A percentile compares a stretch with the other conserved stretches of the same genome.
Conservation (phyloP, 2,113 vertebrate species). For the Lophius piscatorius region DNA sequence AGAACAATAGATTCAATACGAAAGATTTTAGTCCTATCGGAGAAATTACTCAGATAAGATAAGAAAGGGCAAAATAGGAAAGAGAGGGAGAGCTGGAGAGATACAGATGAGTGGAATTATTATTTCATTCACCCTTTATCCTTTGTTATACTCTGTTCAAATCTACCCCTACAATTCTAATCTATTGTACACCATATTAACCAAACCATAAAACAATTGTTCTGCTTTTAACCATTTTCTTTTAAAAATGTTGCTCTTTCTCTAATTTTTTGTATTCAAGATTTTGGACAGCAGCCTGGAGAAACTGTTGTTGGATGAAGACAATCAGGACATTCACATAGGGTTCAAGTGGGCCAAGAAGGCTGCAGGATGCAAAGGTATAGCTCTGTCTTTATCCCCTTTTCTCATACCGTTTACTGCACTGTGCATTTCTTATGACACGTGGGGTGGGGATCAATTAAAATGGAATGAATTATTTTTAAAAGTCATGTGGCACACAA, state of each 20-base stretch:
- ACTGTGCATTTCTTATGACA: no score
- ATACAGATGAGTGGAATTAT: constrained; percentile 12
- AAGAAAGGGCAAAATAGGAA: constrained; percentile 48
- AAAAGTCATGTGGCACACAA: neutral
- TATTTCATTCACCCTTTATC: constrained; percentile 8
- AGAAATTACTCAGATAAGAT: constrained; percentile 70
- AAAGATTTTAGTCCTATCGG: constrained; percentile 13
- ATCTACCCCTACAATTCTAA: no score
- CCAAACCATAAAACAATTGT: no score
- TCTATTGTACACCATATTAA: no score
- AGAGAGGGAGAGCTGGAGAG: constrained; percentile 1
- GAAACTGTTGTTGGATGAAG: constrained; percentile 17
- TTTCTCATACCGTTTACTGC: no score
- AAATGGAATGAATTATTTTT: neutral
- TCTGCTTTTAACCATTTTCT: no score
- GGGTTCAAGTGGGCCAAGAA: constrained; percentile 39
- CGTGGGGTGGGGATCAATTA: no score
- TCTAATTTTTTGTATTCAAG: constrained; percentile 25
- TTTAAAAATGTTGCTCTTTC: no score
- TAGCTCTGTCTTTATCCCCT: neutral
- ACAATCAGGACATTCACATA: constrained; percentile 12
- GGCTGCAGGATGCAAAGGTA: constrained; percentile 48
- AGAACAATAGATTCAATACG: neutral
- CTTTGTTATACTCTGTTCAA: neutral
- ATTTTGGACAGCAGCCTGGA: constrained; percentile 48